Evolutionary conservation across 2,113 vertebrate species (phyloP), one percentile per base, ranked within the genome.

Genomic region (Bucco capensis): DNA sequence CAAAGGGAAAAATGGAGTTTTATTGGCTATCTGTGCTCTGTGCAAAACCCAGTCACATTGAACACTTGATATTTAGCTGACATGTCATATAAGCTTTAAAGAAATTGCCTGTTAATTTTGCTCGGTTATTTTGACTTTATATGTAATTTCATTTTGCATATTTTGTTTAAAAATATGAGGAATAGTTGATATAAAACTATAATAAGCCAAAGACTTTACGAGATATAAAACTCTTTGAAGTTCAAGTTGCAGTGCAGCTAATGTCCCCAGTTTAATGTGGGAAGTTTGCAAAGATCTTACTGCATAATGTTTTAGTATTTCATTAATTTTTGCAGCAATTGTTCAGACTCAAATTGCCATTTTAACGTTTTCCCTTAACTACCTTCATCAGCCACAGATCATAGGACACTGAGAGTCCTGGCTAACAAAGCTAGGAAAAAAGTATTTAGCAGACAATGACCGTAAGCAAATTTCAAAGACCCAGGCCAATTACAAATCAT

Each of bases 361-460:
- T 91, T 91, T 72, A 86, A 49, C 1, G 0, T 74, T 91, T 87
- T 80, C 64, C 27, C 64, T 78, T 76, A 91, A 88, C 72, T 92
- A 78, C 69, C 72, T 92, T 91, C 44, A 92, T 83, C 92, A 94
- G 85, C 78, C 51, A 83, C 93, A 91, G 89, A 89, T 83, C 90
- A 86, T 24, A 91, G 90, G 93, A 86, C 64, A 44, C 64, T 89
- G 60, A 66, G 65, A 67, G 88, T 74, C 92, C 67, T 82, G 71
- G 58, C 54, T 92, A 85, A 89, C 82, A 85, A 91, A 94, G 75
- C 87, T 85, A 86, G 46, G 33, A 57, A 85, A 70, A 70, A 82
- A 80, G 60, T 73, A 88, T 83, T 94, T 88, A 88, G 79, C 38
- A 38, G 30, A 82, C 58, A 93, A 81, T 82, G 62, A 50, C 64